A percentile compares a stretch with the other conserved stretches of the same genome.
phyloP scores from a whole-genome alignment of 2,797 vertebrate genomes.

The Melanotaenia parkinsoni region DNA sequence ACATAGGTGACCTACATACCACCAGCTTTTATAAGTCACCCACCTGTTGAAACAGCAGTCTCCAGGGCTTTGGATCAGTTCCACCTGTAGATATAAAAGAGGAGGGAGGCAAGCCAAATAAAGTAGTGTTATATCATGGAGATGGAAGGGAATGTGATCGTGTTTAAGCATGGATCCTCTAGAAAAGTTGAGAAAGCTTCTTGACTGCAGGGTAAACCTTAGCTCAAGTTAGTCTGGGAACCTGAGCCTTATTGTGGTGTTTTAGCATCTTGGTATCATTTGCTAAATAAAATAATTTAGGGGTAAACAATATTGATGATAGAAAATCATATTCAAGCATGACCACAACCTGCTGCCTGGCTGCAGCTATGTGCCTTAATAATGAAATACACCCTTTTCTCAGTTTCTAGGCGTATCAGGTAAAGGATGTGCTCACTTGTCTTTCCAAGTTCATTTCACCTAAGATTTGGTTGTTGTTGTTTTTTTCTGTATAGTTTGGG shows the following conservation, averaged over 20 bases:
- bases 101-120: not conserved
- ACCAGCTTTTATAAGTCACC: conserved; percentile 30
- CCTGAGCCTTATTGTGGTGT: no score
- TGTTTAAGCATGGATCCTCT: not conserved
- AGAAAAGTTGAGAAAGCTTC: not conserved
- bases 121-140: not conserved
- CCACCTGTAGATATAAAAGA: not conserved
- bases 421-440: not conserved
- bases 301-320: no score
- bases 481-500: not conserved
- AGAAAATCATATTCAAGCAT: no score
- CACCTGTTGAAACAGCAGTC: conserved; percentile 49
- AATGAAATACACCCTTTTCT: no score
- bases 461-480: not conserved
- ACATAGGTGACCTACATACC: conserved; percentile 68
- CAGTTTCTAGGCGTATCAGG: no score
- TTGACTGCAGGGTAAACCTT: not conserved
- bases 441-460: not conserved
- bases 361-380: no score
- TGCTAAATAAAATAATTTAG: no score
- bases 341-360: no score
- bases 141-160: not conserved
- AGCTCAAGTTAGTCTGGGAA: no score
- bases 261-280: no score
- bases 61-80: conserved; percentile 19